Evolutionary conservation across 2,888 invertebrate species (phyloP), one percentile per base, ranked within the genome.

Genomic region (Megastigmus dorsalis): DNA sequence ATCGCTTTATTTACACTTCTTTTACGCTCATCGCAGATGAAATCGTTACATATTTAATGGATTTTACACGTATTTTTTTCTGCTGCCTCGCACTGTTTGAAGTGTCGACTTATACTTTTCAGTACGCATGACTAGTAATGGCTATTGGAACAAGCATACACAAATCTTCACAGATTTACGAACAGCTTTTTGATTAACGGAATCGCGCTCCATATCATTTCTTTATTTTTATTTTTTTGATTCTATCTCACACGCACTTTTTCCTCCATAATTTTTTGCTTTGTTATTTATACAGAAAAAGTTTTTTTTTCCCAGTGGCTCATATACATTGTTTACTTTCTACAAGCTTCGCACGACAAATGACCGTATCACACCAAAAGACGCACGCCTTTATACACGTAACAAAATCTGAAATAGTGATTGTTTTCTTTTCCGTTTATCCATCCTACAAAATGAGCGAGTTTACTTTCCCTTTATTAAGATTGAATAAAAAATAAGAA

Each of bases 111-210:
- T 54, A n/a, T n/a, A n/a, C 26, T 10, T 48, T 68, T 60, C 43
- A 33, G 43, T 62, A 69, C 52, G 23, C 20, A 28, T 62, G 60
- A 62, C 62, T 70, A 62, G 26, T n/a, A 26, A 62, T 43, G 33
- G 33, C 62, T 54, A 36, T 43, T 70, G 54, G 75, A 75, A 67
- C 75, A 82, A 80, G 82, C 80, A 77, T 82, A 82, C 79, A 80
- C 79, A 82, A 81, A 70, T 81, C 13, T 75, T 67, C 63, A 78
- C 75, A 79, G 75, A 77, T 76, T 78, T 78, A 80, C 77, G 78
- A 81, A 45, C 45, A 80, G 79, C 80, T 79, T 81, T n/a, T 77
- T 77, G 75, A 76, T 78, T 76, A 71, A 45, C 54, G 54, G 52
- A 36, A 66, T 66, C 33, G 33, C 30, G 43, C 28, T 26, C 54